Conservation (phyloP, 2,797 vertebrate species). For the Anas acuta region DNA sequence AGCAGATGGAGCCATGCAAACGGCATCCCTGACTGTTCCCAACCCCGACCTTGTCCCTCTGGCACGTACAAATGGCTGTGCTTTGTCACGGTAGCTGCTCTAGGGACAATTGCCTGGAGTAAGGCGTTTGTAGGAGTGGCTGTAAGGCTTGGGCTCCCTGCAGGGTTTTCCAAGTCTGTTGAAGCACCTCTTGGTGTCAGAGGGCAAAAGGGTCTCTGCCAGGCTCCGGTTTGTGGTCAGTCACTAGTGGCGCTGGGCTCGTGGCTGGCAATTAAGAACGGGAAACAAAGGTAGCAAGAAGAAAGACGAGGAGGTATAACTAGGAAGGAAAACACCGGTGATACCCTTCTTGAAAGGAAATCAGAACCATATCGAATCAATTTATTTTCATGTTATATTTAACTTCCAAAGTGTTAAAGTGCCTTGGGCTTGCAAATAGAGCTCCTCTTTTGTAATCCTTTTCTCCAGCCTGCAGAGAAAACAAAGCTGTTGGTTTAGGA, state of each 20-base stretch:
- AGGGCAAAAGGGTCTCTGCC: background rate
- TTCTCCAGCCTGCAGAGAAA: background rate
- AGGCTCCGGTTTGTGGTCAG: background rate
- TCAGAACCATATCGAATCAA: slow-evolving; percentile 14
- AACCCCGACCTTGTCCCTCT: background rate
- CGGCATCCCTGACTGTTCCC: background rate
- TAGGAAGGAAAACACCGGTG: background rate
- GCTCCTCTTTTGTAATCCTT: background rate
- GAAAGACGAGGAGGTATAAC: background rate
- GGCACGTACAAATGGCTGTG: no score
- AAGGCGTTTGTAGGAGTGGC: background rate
- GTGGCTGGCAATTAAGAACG: background rate
- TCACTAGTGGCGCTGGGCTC: background rate
- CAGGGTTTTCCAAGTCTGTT: background rate
- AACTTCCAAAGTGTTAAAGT: slow-evolving; percentile 14
- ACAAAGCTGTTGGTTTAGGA: slow-evolving; percentile 54
- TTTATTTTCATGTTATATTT: background rate
- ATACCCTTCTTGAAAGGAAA: background rate
- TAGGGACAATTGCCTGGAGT: background rate
- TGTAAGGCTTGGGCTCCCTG: background rate
- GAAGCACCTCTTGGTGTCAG: background rate
- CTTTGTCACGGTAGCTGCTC: background rate
- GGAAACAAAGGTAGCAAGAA: background rate
- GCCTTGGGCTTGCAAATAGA: slow-evolving; percentile 22
- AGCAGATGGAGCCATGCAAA: background rate